Evolutionary conservation across 2,113 vertebrate species (phyloP).

Genomic region (Phrynosoma blainvillii): DNA sequence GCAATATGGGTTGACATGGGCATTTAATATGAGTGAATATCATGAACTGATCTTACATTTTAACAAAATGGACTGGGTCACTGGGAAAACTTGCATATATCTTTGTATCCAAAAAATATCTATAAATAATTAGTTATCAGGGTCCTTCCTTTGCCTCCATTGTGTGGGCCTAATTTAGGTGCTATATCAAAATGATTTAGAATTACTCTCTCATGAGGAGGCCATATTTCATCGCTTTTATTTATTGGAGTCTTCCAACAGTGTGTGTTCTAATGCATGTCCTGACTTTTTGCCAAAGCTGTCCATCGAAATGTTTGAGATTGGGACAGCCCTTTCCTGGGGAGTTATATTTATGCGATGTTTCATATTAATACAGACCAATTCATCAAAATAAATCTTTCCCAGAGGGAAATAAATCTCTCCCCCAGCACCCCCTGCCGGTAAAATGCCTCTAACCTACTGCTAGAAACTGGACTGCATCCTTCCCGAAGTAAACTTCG

Average conservation of each 20-base stretch:
- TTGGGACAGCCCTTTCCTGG: constrained; percentile 65
- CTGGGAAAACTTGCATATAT: constrained; percentile 56
- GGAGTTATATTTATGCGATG: constrained; percentile 80
- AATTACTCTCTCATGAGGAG: constrained; percentile 77
- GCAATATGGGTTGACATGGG: not conserved
- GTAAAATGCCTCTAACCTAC: constrained; percentile 6
- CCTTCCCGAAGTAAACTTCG: constrained; percentile 47
- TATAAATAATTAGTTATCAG: constrained; percentile 81
- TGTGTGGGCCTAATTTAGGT: constrained; percentile 79
- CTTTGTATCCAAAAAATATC: constrained; percentile 71
- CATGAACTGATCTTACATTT: constrained; percentile 19
- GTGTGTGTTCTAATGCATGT: constrained; percentile 84
- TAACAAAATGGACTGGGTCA: constrained; percentile 43
- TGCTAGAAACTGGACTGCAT: constrained; percentile 38
- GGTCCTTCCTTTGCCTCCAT: constrained; percentile 51
- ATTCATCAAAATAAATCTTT: constrained; percentile 81
- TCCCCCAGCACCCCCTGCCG: constrained; percentile 51
- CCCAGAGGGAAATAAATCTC: constrained; percentile 76
- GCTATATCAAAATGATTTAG: constrained; percentile 86
- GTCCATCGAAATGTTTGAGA: constrained; percentile 70
- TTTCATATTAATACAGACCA: constrained; percentile 74
- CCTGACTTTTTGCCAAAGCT: constrained; percentile 84
- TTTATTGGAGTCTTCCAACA: constrained; percentile 81
- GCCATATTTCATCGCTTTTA: constrained; percentile 82
- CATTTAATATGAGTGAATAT: no score